Evolutionary conservation across 2,888 invertebrate genomes (phyloP), one percentile per base, ranked within the genome.

Genomic region (Schrankia costaestrigalis): DNA sequence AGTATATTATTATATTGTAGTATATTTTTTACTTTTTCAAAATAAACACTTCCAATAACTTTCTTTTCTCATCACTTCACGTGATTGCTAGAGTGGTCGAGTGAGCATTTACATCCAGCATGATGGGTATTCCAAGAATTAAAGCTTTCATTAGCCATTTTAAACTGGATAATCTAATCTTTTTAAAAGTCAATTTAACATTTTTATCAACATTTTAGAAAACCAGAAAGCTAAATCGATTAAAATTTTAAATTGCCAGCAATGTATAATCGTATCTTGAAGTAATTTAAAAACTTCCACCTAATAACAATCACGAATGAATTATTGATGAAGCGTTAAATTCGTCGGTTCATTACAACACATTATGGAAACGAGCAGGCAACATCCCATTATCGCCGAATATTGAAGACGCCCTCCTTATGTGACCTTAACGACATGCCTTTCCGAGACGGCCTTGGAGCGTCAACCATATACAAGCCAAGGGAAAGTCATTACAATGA

Each of bases 291-390:
- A 31, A 38, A 33, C 44, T 43, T 47, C n/a, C 52, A 53, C 61
- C 56, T 59, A 68, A 66, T 65, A 68, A 70, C 62, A 68, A 67
- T 65, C 54, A 63, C 37, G 49, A 49, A 73, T 75, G 62, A 77
- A 75, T 79, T 69, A 77, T 78, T 70, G 61, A 78, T 72, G 67
- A 64, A 61, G 64, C 63, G 58, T 72, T 68, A 67, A 73, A 68
- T 63, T 61, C 53, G 54, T 64, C 61, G 60, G 66, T 63, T 70
- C 66, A 71, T 75, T 78, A 77, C 63, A 62, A 62, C 59, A 55
- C 58, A 63, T 77, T 72, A 74, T 67, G 62, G 60, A 64, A 73
- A 69, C 63, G 65, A 71, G 65, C 60, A 53, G 59, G 48, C 52
- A 64, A 68, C 63, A 67, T 63, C 55, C 41, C 61, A 75, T 73